Percentiles rank a stretch among this genome's conserved stretches.
Conservation (phyloP, 1,140 invertebrate species). For the Pentalonia nigronervosa region DNA sequence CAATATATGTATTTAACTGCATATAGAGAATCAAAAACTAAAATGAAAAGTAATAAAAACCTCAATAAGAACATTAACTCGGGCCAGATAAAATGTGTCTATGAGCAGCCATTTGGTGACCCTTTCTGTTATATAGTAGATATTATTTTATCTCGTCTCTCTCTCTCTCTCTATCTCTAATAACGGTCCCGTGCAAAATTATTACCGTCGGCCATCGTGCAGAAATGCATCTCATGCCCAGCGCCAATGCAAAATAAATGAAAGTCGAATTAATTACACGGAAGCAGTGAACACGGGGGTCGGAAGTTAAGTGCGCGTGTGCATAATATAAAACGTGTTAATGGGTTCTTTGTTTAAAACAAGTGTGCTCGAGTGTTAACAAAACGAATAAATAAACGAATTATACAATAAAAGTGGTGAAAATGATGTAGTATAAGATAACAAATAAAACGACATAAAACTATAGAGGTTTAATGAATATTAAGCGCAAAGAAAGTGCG, state of each 20-base stretch:
- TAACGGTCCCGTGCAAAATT: neutral
- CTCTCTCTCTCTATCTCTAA: neutral
- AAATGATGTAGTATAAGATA: constrained; percentile 46
- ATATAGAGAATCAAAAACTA: neutral
- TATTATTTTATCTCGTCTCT: neutral
- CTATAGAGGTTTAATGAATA: constrained; percentile 55
- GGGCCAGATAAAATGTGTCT: too few relatives aligned
- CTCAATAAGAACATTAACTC: neutral
- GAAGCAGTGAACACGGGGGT: neutral
- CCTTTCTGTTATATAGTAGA: neutral
- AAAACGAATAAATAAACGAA: constrained; percentile 56
- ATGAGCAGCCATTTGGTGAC: neutral
- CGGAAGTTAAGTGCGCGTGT: neutral
- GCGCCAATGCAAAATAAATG: neutral
- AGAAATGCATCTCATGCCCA: neutral
- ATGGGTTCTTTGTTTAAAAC: constrained; percentile 37
- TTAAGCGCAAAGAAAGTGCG: constrained; percentile 12
- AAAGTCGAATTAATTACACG: constrained; percentile 39
- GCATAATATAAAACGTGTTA: constrained; percentile 40
- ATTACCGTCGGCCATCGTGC: neutral
- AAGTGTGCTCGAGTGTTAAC: constrained; percentile 44
- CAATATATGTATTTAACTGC: neutral
- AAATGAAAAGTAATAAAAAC: neutral
- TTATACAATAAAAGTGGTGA: constrained; percentile 53
- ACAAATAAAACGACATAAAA: constrained; percentile 47